Conservation (phyloP, 2,888 invertebrate genomes). For the Aproaerema taeniolella region DNA sequence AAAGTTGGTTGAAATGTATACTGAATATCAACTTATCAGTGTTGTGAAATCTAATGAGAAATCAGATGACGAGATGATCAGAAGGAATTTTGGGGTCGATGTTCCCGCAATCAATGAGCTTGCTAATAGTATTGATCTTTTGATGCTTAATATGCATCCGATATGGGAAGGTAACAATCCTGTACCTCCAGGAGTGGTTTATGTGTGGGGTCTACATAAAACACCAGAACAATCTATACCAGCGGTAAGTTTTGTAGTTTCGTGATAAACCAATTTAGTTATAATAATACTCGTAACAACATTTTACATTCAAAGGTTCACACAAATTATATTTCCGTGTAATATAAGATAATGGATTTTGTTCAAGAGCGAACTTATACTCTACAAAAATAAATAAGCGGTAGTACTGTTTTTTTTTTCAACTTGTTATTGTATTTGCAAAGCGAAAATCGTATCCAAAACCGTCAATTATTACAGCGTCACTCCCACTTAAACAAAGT, state of each 20-base stretch:
- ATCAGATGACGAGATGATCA: conserved; percentile 21
- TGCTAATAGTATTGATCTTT: conserved; percentile 30
- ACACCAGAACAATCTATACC: conserved; percentile 28
- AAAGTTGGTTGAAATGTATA: conserved; percentile 20
- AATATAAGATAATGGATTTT: background rate
- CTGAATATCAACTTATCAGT: background rate
- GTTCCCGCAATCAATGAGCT: conserved; percentile 20
- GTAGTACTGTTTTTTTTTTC: background rate
- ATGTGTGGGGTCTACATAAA: conserved; percentile 39
- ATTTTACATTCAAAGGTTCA: background rate
- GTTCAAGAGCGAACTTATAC: background rate
- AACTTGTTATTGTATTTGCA: no score
- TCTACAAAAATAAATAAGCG: background rate
- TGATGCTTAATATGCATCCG: conserved; percentile 36
- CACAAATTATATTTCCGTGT: background rate
- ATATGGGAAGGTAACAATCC: conserved; percentile 39
- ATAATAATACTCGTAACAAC: background rate
- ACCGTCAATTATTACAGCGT: no score
- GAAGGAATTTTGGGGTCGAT: conserved; percentile 21
- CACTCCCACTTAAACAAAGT: no score
- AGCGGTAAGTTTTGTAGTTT: conserved; percentile 27
- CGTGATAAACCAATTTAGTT: no score
- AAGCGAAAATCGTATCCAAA: no score
- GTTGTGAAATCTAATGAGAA: conserved; percentile 10
- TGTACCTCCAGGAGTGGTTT: conserved; percentile 33